Evolutionary conservation across 2,797 vertebrate genomes (phyloP).

Genomic region (Hypotaenidia okinawae): DNA sequence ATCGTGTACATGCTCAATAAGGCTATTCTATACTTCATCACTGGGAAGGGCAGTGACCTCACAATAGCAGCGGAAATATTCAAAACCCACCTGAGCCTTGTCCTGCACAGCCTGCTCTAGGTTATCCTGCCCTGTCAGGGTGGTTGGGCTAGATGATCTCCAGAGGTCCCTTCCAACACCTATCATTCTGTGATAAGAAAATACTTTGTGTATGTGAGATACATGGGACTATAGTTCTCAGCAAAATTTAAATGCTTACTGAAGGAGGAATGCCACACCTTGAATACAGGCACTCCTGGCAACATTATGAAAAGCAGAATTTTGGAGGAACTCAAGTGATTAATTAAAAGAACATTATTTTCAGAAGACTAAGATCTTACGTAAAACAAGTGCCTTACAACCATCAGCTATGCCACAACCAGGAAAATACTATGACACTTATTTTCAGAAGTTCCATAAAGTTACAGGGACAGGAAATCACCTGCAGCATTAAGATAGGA

Average conservation of each 20-base stretch:
- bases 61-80: no score
- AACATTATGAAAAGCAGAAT: not conserved
- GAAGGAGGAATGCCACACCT: not conserved
- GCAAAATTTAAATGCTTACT: not conserved
- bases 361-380: not conserved
- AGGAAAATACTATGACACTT: not conserved
- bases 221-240: rapidly evolving
- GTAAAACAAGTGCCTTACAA: not conserved
- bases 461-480: not conserved
- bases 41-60: not conserved
- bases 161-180: no score
- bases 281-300: not conserved
- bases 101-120: no score
- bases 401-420: not conserved
- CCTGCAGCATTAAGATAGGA: not conserved
- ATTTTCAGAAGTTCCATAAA: not conserved
- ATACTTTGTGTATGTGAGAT: not conserved
- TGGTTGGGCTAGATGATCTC: no score
- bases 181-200: not conserved
- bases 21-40: not conserved
- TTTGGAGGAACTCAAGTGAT: not conserved
- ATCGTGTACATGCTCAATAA: rapidly evolving
- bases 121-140: no score
- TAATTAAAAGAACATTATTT: not conserved
- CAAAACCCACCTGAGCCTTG: no score